A percentile compares a stretch with the other conserved stretches of the same genome.
Conservation (phyloP, 2,888 invertebrate genomes). For the Limnephilus rhombicus region DNA sequence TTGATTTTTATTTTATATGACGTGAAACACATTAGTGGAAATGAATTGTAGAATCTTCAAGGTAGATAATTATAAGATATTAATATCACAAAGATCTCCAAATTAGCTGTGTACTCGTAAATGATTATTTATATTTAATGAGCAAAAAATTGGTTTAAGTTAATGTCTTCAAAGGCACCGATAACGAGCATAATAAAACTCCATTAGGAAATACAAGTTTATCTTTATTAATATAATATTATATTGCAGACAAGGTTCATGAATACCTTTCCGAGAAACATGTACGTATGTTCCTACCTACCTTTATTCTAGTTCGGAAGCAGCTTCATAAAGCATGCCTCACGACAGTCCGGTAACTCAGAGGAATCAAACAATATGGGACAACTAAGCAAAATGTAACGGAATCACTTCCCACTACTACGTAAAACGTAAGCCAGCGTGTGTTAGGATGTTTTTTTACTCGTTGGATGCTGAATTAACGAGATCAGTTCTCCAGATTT, state of each 20-base stretch:
- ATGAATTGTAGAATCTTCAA: slow-evolving; percentile 4
- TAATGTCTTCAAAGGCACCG: slow-evolving; percentile 53
- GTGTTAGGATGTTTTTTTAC: not conserved
- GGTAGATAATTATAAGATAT: slow-evolving; percentile 2
- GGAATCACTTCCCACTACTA: not conserved
- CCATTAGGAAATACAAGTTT: slow-evolving; percentile 52
- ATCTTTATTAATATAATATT: slow-evolving; percentile 57
- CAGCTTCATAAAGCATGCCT: slow-evolving; percentile 15
- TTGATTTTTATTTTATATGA: not conserved
- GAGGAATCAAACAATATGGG: not conserved
- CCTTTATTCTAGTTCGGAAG: slow-evolving; percentile 32
- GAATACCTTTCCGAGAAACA: slow-evolving; percentile 47
- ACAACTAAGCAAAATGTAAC: slow-evolving; percentile 1
- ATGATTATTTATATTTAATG: slow-evolving; percentile 55
- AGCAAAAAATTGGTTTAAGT: slow-evolving; percentile 54
- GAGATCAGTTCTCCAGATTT: slow-evolving; percentile 12
- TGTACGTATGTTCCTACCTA: not conserved
- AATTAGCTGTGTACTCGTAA: slow-evolving; percentile 36
- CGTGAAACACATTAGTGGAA: slow-evolving; percentile 12
- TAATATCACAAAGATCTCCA: slow-evolving; percentile 42
- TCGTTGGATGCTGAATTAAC: not conserved
- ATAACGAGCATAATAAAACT: slow-evolving; percentile 48
- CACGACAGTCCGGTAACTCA: not conserved
- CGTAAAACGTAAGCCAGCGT: not conserved
- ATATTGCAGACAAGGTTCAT: slow-evolving; percentile 44